Evolutionary conservation across 1,140 invertebrate species (phyloP).

Genomic region (Rhopalosiphum maidis): DNA sequence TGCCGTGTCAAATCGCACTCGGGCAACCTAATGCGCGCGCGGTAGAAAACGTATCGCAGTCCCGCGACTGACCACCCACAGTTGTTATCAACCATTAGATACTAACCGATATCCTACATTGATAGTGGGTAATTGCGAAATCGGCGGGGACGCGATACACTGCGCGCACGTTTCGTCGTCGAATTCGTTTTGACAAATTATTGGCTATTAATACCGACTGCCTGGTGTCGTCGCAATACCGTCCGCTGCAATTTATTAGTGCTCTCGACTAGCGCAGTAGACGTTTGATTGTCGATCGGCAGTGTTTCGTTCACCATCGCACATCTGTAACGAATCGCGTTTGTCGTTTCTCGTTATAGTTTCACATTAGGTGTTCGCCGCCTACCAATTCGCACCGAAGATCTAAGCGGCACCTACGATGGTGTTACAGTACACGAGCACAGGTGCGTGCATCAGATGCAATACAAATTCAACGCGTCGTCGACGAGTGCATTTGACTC

Average conservation of each 20-base stretch:
- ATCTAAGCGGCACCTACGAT: neutral
- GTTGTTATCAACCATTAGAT: too few species aligned
- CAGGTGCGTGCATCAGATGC: neutral
- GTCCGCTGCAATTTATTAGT: neutral
- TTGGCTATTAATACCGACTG: neutral
- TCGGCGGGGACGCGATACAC: neutral
- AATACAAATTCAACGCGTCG: too few species aligned
- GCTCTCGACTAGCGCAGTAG: too few species aligned
- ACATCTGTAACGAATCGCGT: neutral
- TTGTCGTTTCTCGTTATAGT: neutral
- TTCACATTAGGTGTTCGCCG: neutral
- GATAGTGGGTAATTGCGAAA: neutral
- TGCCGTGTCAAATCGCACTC: neutral
- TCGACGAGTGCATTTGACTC: neutral
- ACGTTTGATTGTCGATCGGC: neutral
- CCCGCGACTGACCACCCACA: too few species aligned
- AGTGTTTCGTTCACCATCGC: neutral
- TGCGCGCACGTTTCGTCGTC: neutral
- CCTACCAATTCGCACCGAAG: neutral
- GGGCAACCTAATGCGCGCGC: neutral
- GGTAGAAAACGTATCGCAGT: too few species aligned
- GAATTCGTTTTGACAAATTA: neutral
- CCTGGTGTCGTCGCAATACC: neutral
- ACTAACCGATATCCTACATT: too few species aligned
- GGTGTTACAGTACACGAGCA: slow-evolving; percentile 42